Base-by-base conservation (phyloP, 2,888 invertebrate genomes). In the Eupithecia vulgata region DNA sequence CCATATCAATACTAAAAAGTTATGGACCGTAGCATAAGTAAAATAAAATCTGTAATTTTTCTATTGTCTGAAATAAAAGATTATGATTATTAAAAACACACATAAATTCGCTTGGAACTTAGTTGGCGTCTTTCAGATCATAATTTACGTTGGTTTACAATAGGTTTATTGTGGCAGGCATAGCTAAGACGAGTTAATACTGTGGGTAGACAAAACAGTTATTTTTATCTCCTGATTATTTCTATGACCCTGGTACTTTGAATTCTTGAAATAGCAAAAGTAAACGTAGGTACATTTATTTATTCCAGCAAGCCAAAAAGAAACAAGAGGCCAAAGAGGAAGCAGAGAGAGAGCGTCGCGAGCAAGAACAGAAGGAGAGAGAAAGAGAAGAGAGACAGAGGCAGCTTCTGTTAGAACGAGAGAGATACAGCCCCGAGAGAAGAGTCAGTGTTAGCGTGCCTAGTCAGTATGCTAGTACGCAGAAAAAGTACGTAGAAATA, bases 291-390 rank as follows among this genome's bases (percentile, higher is more conserved):
- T 65, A 70, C 6, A 10, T 35, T 30, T 17, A 6, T 48, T 17
- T 21, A 17, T 85, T 84, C 0, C 84, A 94, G 94, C 94, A 94
- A 93, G 92, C 92, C 62, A 93, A 92, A 82, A 91, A 90, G 84
- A 94, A 93, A 73, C 92, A 91, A 85, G 93, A 94, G 79, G 92
- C 88, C 62, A 94, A 92, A 84, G 89, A 92, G 48, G 87, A 90
- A 81, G 90, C 88, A 1, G 92, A 93, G 57, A 87, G 84, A 17
- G 91, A 92, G 77, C 87, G 88, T 5, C 88, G 86, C 34, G 91
- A 93, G 71, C 82, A 87, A 7, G 92, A 94, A 75, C 88, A 89
- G 79, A 88, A 84, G 68, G 93, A 93, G 62, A 86, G 87, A 62
- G 83, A 86, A 25, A 83, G 84, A 8, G 92, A 92, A 66, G 90